These are phyloP conservation scores for Limnephilus lunatus DNA, from an alignment of 2,888 invertebrate species.

Conservation along the genomic window DNA sequence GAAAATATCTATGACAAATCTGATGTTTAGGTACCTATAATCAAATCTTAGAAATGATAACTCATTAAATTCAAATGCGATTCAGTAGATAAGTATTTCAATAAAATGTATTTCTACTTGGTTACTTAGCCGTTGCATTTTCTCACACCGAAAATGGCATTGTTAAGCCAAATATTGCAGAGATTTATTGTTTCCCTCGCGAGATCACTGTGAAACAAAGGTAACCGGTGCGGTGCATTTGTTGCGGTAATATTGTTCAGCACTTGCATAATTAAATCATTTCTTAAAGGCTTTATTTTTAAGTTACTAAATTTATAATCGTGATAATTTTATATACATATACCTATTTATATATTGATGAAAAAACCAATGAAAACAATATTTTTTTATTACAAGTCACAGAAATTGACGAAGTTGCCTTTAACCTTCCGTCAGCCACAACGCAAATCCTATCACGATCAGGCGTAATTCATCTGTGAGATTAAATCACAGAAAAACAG, in stretches of 20 bases:
- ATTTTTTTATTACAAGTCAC: too few relatives aligned
- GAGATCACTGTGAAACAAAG: conserved; percentile 16
- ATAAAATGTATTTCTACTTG: neutral
- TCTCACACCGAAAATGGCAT: conserved; percentile 25
- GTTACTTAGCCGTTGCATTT: neutral
- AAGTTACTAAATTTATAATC: neutral
- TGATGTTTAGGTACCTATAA: neutral
- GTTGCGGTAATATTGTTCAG: neutral
- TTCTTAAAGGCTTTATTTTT: neutral
- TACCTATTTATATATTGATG: neutral
- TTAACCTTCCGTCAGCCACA: too few relatives aligned
- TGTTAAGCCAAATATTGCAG: conserved; percentile 10
- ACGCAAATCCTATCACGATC: too few relatives aligned
- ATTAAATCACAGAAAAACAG: too few relatives aligned
- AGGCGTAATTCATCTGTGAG: too few relatives aligned
- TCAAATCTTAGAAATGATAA: neutral
- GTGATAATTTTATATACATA: too few relatives aligned
- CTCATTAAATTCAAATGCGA: neutral
- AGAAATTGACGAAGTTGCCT: too few relatives aligned
- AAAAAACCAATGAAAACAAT: neutral
- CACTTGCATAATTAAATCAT: neutral
- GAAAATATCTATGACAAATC: neutral
- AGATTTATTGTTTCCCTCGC: conserved; percentile 31
- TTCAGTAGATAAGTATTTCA: neutral
- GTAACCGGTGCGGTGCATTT: conserved; percentile 9